Evolutionary conservation across 2,113 vertebrate species (phyloP).

Genomic region (Limnothrissa miodon): DNA sequence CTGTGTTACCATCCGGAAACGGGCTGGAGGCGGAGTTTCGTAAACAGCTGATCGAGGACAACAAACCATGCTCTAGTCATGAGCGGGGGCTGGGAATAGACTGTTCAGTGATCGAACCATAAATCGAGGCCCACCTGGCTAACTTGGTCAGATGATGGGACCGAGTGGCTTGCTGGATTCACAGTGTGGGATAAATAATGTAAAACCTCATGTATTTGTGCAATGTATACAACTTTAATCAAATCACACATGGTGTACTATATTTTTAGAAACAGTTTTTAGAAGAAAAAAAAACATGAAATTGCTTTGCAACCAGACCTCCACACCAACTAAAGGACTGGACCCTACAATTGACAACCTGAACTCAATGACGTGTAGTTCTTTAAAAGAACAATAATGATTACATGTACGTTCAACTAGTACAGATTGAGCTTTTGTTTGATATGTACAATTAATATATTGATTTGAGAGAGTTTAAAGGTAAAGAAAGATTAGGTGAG

Average conservation of each 20-base stretch:
- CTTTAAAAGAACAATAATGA: neutral
- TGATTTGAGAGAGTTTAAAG: no score
- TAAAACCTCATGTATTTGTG: no score
- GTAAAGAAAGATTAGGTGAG: no score
- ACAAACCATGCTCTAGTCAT: conserved; percentile 35
- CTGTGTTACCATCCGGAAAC: conserved; percentile 97
- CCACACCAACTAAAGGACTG: neutral
- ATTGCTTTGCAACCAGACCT: neutral
- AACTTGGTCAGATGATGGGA: neutral
- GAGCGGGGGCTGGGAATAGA: conserved; percentile 7
- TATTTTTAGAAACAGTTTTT: neutral
- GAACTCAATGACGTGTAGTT: neutral
- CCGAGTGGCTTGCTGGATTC: no score
- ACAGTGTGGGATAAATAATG: no score
- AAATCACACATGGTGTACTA: neutral
- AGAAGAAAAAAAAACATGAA: no score
- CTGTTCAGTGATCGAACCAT: neutral
- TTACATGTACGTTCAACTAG: neutral
- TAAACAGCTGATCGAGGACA: conserved; percentile 62
- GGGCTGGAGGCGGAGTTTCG: conserved; percentile 71
- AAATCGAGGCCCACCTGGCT: neutral
- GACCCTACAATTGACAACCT: neutral
- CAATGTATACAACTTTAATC: no score
- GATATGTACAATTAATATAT: neutral
- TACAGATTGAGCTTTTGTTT: neutral